Conservation (phyloP, 2,888 invertebrate genomes). For the Neria commutata region DNA sequence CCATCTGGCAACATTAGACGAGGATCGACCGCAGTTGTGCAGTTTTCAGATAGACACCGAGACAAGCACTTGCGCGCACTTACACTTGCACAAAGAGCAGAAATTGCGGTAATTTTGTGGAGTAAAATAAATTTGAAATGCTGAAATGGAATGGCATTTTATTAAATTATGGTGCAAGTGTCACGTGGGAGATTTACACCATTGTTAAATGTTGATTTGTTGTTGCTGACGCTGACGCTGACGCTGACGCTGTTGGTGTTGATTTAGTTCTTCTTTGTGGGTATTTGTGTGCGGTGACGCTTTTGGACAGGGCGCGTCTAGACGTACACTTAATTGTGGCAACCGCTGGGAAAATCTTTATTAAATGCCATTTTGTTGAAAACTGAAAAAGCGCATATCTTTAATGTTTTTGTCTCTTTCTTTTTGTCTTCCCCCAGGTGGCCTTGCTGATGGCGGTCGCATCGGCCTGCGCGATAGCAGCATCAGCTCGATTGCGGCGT, state of each 20-base stretch:
- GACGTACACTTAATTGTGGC: too few species aligned
- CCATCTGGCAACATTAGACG: too few species aligned
- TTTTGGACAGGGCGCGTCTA: too few species aligned
- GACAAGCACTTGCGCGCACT: background rate
- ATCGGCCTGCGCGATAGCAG: slow-evolving; percentile 39
- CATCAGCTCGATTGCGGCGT: slow-evolving; percentile 40
- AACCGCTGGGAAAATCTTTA: too few species aligned
- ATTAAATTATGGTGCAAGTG: slow-evolving; percentile 5
- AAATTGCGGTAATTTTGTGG: slow-evolving; percentile 3
- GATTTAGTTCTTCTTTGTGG: too few species aligned
- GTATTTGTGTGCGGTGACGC: too few species aligned
- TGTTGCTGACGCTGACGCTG: background rate
- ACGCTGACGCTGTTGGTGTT: too few species aligned
- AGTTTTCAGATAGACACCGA: too few species aligned
- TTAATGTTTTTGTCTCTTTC: slow-evolving; percentile 6
- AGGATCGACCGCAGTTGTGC: too few species aligned
- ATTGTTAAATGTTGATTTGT: background rate
- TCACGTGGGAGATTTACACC: slow-evolving; percentile 1
- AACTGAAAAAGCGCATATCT: too few species aligned
- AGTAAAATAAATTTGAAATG: slow-evolving; percentile 12
- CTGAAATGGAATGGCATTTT: slow-evolving; percentile 1
- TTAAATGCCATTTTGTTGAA: too few species aligned
- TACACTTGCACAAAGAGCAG: background rate
- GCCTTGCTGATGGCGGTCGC: slow-evolving; percentile 43
- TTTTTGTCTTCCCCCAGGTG: slow-evolving; percentile 23